phyloP scores from a whole-genome alignment of 1,140 invertebrate genomes.

The Chlorops oryzae region DNA sequence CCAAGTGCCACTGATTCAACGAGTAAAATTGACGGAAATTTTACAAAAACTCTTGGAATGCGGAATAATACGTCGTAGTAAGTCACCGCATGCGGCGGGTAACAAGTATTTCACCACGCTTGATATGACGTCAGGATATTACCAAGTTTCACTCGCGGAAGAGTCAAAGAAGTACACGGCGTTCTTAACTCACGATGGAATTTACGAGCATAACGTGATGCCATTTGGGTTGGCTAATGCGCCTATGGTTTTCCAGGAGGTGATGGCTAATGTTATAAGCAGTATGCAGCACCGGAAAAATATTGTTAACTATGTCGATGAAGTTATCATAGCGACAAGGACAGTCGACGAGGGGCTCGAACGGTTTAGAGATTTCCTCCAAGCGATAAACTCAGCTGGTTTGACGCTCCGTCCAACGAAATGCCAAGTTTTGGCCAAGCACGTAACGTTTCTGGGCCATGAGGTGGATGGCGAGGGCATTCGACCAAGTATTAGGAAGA shows the following conservation, averaged over 20 bases:
- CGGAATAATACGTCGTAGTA: slow-evolving; percentile 45
- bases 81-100: slow-evolving; percentile 45
- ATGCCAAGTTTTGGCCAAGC: not conserved
- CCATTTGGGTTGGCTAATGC: slow-evolving; percentile 50
- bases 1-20: slow-evolving; percentile 10
- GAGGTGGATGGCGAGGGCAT: slow-evolving; percentile 28
- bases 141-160: slow-evolving; percentile 43
- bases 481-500: slow-evolving; percentile 30
- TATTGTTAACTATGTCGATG: slow-evolving; percentile 16
- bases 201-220: slow-evolving; percentile 39
- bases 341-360: slow-evolving; percentile 21
- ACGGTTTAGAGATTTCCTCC: slow-evolving; percentile 18
- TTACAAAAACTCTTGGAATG: slow-evolving; percentile 28
- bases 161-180: slow-evolving; percentile 15
- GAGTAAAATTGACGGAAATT: slow-evolving; percentile 13
- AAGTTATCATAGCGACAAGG: slow-evolving; percentile 15
- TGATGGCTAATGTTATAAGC: slow-evolving; percentile 10
- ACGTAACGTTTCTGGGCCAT: slow-evolving; percentile 15
- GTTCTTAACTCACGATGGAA: slow-evolving; percentile 23
- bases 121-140: slow-evolving; percentile 49
- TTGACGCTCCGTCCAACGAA: slow-evolving; percentile 13
- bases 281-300: not conserved
- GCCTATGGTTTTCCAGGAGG: slow-evolving; percentile 44
- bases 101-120: slow-evolving; percentile 44
- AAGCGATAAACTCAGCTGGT: slow-evolving; percentile 10